Evolutionary conservation across 2,797 vertebrate genomes (phyloP).

Genomic region (Acanthopagrus latus): DNA sequence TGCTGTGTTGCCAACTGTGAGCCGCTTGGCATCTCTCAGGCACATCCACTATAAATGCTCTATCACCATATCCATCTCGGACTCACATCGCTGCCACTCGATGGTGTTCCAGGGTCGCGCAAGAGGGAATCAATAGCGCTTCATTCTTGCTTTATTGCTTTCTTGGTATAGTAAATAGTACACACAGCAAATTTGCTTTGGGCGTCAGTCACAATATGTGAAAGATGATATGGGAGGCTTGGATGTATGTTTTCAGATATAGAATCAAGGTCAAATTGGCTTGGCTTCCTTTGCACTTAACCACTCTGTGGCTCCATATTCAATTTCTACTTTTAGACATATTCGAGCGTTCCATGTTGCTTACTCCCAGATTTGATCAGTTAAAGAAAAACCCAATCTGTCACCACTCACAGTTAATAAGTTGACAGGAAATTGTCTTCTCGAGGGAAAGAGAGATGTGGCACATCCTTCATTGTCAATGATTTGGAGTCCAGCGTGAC

Average conservation of each 20-base stretch:
- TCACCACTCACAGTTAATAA: constrained; percentile 29
- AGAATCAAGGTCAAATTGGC: constrained; percentile 3
- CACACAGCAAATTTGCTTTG: constrained; percentile 9
- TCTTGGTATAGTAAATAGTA: constrained; percentile 29
- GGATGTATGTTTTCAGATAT: constrained; percentile 18
- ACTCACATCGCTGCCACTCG: constrained; percentile 40
- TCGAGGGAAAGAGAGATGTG: constrained; percentile 4
- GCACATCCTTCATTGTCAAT: background rate
- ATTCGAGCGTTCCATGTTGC: constrained; percentile 22
- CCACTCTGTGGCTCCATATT: constrained; percentile 8
- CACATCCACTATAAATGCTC: constrained; percentile 46
- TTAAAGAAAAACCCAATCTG: constrained; percentile 31
- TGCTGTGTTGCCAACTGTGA: constrained; percentile 56
- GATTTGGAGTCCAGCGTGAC: constrained; percentile 9
- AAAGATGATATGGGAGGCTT: background rate
- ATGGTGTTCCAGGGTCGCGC: constrained; percentile 37
- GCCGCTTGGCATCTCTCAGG: constrained; percentile 48
- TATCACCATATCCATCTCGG: constrained; percentile 54
- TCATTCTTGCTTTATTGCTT: constrained; percentile 29
- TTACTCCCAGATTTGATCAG: constrained; percentile 28
- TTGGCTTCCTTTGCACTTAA: constrained; percentile 5
- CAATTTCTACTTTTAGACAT: constrained; percentile 38
- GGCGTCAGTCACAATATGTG: background rate
- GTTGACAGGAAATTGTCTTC: constrained; percentile 3
- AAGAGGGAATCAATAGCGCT: constrained; percentile 24